Evolutionary conservation across 2,113 vertebrate species (phyloP).

Genomic region (Bubo blakistoni): DNA sequence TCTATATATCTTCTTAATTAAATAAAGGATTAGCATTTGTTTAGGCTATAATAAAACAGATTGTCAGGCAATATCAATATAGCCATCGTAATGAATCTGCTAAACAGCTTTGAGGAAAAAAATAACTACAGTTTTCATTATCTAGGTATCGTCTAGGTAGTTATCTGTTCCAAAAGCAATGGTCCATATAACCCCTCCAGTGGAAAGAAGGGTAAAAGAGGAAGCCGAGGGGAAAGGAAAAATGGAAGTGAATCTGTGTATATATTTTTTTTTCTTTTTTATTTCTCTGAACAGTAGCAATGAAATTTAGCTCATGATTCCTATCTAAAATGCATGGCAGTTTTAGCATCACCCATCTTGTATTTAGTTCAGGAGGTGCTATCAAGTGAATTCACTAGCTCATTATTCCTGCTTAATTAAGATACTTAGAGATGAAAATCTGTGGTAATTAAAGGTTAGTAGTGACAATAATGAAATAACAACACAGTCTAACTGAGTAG

Average conservation of each 20-base stretch:
- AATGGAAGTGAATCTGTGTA: neutral
- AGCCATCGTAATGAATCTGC: neutral
- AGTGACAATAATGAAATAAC: neutral
- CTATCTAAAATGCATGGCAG: neutral
- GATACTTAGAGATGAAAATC: neutral
- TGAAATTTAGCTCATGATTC: neutral
- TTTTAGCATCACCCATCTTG: neutral
- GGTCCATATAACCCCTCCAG: neutral
- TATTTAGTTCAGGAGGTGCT: neutral
- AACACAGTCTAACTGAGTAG: neutral
- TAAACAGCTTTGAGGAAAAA: neutral
- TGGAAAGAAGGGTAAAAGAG: neutral
- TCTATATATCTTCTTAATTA: neutral
- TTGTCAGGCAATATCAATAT: neutral
- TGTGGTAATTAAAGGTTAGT: neutral
- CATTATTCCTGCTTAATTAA: neutral
- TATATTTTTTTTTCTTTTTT: neutral
- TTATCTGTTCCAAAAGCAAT: neutral
- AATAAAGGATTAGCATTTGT: neutral
- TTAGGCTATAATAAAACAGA: neutral
- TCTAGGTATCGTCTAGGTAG: neutral
- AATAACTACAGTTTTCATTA: neutral
- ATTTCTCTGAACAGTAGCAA: neutral
- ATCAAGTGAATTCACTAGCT: neutral
- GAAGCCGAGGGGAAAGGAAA: neutral